phyloP scores from a whole-genome alignment of 2,113 vertebrate species.

The Nerophis lumbriciformis region DNA sequence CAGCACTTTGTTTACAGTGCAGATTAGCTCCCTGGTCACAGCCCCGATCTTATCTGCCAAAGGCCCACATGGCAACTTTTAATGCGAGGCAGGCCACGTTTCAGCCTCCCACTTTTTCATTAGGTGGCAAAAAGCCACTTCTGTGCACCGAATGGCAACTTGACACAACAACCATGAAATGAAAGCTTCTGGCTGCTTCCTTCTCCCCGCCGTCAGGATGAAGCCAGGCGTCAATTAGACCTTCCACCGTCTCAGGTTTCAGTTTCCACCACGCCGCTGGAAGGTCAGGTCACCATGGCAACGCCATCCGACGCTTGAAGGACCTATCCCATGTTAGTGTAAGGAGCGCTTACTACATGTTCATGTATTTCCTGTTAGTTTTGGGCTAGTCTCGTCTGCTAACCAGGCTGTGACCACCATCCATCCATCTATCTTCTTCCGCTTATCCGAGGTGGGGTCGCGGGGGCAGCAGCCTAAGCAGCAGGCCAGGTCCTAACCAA shows the following conservation, averaged over 20 bases:
- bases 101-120: neutral
- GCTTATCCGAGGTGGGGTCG: too few species aligned
- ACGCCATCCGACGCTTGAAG: slow-evolving; percentile 40
- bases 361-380: too few species aligned
- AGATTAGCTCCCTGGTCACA: slow-evolving; percentile 39
- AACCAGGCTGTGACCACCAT: neutral
- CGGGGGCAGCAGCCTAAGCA: too few species aligned
- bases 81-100: neutral
- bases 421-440: too few species aligned
- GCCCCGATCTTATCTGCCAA: slow-evolving; percentile 39
- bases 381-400: neutral
- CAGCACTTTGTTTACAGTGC: slow-evolving; percentile 45
- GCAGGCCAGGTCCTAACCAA: too few species aligned
- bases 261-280: slow-evolving; percentile 58
- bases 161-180: neutral
- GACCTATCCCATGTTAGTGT: slow-evolving; percentile 14
- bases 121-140: neutral
- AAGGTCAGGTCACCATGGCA: slow-evolving; percentile 48
- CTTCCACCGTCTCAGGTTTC: slow-evolving; percentile 63
- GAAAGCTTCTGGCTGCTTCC: neutral
- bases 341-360: neutral
- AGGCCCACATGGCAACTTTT: slow-evolving; percentile 23
- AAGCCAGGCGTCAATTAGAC: slow-evolving; percentile 31
- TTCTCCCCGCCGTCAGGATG: neutral
- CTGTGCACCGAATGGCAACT: neutral